These are phyloP conservation scores for Coremacera marginata DNA, from an alignment of 2,888 invertebrate genomes.

Conservation along the genomic window DNA sequence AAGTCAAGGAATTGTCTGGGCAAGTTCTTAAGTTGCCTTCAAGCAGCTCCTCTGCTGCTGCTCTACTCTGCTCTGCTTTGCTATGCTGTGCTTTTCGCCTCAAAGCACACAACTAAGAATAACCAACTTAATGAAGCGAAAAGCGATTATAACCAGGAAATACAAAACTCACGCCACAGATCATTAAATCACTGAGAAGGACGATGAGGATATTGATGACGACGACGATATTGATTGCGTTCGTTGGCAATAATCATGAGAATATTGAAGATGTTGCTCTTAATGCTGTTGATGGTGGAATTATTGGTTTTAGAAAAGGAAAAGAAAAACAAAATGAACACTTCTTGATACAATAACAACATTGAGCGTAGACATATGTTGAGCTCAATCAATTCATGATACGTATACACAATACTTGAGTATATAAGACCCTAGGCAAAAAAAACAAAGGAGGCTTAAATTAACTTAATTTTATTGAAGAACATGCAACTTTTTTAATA, in stretches of 20 bases:
- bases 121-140: slow-evolving; percentile 51
- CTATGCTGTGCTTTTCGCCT: neutral
- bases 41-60: neutral
- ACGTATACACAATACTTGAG: too few species aligned
- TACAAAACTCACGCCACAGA: slow-evolving; percentile 50
- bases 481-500: neutral
- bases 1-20: slow-evolving; percentile 38
- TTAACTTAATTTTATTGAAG: too few species aligned
- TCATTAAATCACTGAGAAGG: slow-evolving; percentile 49
- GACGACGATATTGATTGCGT: slow-evolving; percentile 40
- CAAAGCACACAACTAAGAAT: slow-evolving; percentile 12
- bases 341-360: neutral
- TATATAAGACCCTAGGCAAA: too few species aligned
- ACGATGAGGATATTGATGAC: slow-evolving; percentile 18
- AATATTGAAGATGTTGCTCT: neutral
- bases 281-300: neutral
- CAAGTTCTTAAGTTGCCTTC: neutral
- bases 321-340: neutral
- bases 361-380: neutral
- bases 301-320: neutral
- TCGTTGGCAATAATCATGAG: slow-evolving; percentile 28
- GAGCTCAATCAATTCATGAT: neutral
- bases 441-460: too few species aligned
- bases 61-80: neutral
- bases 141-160: slow-evolving; percentile 51